Conservation (phyloP, 2,888 invertebrate species). For the Ceramica pisi region DNA sequence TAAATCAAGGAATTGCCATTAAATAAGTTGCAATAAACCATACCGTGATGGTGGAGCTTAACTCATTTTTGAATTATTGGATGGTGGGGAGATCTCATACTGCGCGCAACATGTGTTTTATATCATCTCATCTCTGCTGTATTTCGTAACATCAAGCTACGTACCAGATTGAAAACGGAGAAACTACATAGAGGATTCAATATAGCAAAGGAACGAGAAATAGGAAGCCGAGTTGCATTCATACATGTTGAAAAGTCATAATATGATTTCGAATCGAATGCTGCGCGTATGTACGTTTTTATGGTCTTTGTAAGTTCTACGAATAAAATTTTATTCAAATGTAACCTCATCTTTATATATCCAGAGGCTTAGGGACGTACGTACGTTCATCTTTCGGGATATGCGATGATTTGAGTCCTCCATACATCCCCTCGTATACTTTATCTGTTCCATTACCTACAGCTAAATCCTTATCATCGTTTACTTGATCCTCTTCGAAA, state of each 20-base stretch:
- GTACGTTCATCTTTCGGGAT: constrained; percentile 67
- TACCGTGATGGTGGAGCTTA: constrained; percentile 78
- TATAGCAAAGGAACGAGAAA: constrained; percentile 83
- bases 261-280: constrained; percentile 87
- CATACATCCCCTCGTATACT: constrained; percentile 54
- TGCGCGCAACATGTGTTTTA: constrained; percentile 86
- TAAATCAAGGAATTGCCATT: constrained; percentile 75
- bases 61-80: constrained; percentile 87
- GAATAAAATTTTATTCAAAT: constrained; percentile 81
- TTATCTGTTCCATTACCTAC: constrained; percentile 61
- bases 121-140: constrained; percentile 82
- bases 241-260: constrained; percentile 87
- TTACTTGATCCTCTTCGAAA: constrained; percentile 50
- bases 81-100: constrained; percentile 79
- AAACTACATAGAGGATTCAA: constrained; percentile 83
- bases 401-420: constrained; percentile 65
- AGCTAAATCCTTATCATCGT: constrained; percentile 58
- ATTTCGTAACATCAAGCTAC: constrained; percentile 82
- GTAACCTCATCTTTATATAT: constrained; percentile 69
- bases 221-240: constrained; percentile 84
- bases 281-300: constrained; percentile 81
- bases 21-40: constrained; percentile 81
- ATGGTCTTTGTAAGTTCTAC: constrained; percentile 77
- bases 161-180: constrained; percentile 85
- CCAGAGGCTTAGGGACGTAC: constrained; percentile 67